These are phyloP conservation scores for Mnemiopsis leidyi DNA, from an alignment of 37 sponge, comb jelly and placozoan species.

Conservation along the genomic window DNA sequence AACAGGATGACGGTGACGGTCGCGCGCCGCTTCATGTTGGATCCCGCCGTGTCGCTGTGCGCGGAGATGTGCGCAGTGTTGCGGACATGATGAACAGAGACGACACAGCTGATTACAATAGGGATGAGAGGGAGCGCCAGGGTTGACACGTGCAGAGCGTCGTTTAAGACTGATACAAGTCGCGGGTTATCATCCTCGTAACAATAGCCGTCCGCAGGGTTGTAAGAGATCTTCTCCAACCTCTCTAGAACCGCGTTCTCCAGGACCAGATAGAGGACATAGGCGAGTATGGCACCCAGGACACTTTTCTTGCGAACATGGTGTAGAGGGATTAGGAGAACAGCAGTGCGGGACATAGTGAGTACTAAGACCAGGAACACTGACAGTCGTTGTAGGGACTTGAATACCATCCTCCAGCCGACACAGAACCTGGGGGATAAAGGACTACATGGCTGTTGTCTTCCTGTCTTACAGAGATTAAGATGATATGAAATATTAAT, in stretches of 20 bases:
- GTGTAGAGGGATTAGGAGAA: neutral
- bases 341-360: neutral
- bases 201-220: neutral
- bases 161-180: neutral
- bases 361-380: slow-evolving; percentile 3
- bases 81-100: neutral
- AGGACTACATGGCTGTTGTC: too few species aligned
- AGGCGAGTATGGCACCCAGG: neutral
- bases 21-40: neutral
- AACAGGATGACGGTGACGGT: slow-evolving; percentile 24
- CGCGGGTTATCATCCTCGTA: neutral
- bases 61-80: neutral
- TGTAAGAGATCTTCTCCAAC: neutral
- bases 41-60: neutral
- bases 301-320: neutral
- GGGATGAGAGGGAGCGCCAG: neutral
- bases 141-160: neutral
- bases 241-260: neutral
- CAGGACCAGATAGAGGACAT: neutral
- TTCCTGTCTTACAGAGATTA: too few species aligned
- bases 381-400: slow-evolving; percentile 17
- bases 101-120: slow-evolving; percentile 10
- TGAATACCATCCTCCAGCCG: neutral
- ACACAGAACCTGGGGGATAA: neutral
- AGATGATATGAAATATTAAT: too few species aligned